phyloP scores from a whole-genome alignment of 2,797 vertebrate species.

The Gallinago stenura region DNA sequence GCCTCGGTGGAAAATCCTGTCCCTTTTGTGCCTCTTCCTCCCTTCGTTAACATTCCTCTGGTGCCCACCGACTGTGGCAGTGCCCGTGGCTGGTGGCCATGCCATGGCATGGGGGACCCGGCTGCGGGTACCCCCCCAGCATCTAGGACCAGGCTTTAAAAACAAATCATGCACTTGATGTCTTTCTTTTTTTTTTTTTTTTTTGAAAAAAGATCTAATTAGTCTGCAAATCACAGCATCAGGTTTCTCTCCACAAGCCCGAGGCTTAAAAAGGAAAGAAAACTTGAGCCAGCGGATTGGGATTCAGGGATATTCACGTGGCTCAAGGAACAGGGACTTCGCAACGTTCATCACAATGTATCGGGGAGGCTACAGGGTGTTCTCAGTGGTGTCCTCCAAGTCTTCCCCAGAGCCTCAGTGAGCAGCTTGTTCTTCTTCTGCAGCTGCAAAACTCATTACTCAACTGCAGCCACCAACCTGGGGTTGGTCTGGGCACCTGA shows the following conservation, averaged over 20 bases:
- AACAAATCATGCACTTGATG: not conserved
- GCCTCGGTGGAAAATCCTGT: not conserved
- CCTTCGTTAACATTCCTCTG: not conserved
- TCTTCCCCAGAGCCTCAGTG: not conserved
- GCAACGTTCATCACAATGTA: accelerated
- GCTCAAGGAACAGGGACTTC: not conserved
- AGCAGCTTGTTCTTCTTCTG: not conserved
- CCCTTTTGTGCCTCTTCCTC: not conserved
- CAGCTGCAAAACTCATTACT: not conserved
- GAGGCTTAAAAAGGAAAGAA: not conserved
- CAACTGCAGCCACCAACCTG: accelerated
- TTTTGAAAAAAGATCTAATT: not conserved
- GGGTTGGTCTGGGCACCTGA: not conserved
- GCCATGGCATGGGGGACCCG: accelerated
- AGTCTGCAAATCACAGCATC: not conserved
- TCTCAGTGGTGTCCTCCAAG: not conserved
- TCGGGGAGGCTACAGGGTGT: not conserved
- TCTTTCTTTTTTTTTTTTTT: not conserved
- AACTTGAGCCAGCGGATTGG: not conserved
- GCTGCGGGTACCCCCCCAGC: accelerated
- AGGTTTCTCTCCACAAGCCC: not conserved
- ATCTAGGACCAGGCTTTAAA: not conserved
- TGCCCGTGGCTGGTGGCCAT: accelerated
- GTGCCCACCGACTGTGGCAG: accelerated
- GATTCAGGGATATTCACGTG: not conserved